phyloP scores from a whole-genome alignment of 2,113 vertebrate species.

The Natator depressus region DNA sequence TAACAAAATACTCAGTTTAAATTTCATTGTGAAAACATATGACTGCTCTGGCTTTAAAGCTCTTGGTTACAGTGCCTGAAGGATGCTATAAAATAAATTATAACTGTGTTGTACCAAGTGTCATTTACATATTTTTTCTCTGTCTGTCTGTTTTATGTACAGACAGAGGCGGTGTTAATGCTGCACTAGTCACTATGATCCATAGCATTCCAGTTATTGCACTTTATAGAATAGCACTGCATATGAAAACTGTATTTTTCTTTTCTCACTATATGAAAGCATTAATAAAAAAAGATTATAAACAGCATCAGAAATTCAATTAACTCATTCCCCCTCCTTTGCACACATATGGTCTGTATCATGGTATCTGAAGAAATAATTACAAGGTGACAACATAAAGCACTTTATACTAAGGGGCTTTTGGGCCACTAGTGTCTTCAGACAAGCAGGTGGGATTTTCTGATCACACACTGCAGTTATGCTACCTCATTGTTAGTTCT shows the following conservation, averaged over 20 bases:
- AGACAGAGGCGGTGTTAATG: not conserved
- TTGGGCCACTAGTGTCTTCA: not conserved
- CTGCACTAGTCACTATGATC: not conserved
- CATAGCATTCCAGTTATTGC: slow-evolving; percentile 16
- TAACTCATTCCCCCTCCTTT: not conserved
- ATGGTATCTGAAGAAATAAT: not conserved
- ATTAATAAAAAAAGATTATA: not conserved
- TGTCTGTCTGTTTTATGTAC: slow-evolving; percentile 2
- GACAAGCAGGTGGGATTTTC: not conserved
- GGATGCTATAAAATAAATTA: not conserved
- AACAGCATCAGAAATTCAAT: not conserved
- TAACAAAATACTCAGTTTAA: not conserved
- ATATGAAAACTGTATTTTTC: not conserved
- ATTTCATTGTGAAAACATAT: not conserved
- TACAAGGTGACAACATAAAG: not conserved
- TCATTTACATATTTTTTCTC: not conserved
- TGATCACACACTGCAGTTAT: not conserved
- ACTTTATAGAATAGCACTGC: not conserved
- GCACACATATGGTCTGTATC: not conserved
- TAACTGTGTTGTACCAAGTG: not conserved
- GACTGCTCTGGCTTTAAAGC: not conserved
- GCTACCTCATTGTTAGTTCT: not conserved
- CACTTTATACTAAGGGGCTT: not conserved
- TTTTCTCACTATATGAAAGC: not conserved
- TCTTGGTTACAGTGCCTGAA: not conserved